Evolutionary conservation across 2,888 invertebrate genomes (phyloP).

Genomic region (Drosophila phalerata): DNA sequence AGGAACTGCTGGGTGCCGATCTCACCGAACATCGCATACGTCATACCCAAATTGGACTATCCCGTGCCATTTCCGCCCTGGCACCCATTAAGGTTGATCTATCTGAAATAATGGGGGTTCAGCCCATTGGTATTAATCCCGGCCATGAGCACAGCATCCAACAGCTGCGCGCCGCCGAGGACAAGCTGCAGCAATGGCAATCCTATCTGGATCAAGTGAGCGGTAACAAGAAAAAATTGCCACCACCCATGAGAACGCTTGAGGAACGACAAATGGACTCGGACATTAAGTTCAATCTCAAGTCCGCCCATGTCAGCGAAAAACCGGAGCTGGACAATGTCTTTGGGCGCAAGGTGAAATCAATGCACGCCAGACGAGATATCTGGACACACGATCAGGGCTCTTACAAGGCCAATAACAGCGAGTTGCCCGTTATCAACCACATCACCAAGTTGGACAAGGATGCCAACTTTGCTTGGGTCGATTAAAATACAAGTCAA

Average conservation of each 20-base stretch:
- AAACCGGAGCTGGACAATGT: constrained; percentile 61
- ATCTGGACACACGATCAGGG: constrained; percentile 57
- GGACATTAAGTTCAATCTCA: constrained; percentile 54
- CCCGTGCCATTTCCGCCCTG: constrained; percentile 91
- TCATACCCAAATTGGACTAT: constrained; percentile 89
- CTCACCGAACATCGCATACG: constrained; percentile 94
- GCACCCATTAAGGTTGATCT: constrained; percentile 88
- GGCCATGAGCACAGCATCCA: constrained; percentile 86
- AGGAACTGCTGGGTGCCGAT: constrained; percentile 95
- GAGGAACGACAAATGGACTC: constrained; percentile 47
- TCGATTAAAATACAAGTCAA: constrained; percentile 64
- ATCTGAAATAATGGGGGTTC: constrained; percentile 79
- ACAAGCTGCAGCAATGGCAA: constrained; percentile 84
- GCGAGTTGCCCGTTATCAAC: constrained; percentile 71
- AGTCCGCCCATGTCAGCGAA: constrained; percentile 31
- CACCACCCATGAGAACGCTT: constrained; percentile 34
- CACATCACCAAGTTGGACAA: constrained; percentile 65
- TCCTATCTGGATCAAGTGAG: constrained; percentile 81
- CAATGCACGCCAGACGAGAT: constrained; percentile 61
- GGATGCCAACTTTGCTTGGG: constrained; percentile 83
- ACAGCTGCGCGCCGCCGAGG: constrained; percentile 83
- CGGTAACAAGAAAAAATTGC: constrained; percentile 35
- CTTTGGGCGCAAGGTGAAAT: constrained; percentile 70
- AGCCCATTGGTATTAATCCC: constrained; percentile 89
- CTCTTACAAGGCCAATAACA: constrained; percentile 75